These are phyloP conservation scores for Mesembrinibis cayennensis DNA, from an alignment of 2,113 vertebrate genomes.

Conservation along the genomic window DNA sequence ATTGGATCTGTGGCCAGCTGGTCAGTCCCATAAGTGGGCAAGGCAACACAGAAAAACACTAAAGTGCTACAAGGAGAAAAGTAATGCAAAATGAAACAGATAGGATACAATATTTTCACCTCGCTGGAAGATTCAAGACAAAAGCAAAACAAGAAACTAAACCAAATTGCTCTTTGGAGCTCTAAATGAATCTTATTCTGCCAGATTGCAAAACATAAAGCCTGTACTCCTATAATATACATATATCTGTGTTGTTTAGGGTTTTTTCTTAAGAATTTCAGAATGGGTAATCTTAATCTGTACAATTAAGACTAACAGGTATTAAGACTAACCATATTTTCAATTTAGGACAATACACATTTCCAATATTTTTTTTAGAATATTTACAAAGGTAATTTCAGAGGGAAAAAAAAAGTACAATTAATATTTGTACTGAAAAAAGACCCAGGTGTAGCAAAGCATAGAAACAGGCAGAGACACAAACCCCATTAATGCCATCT, in stretches of 20 bases:
- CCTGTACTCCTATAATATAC: not conserved
- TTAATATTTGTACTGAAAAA: not conserved
- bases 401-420: too few species aligned
- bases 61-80: not conserved
- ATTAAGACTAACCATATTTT: not conserved
- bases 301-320: not conserved
- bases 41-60: not conserved
- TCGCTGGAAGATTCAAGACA: not conserved
- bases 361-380: not conserved
- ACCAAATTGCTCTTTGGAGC: not conserved
- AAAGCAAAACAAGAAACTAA: not conserved
- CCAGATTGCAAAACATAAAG: not conserved
- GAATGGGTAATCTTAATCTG: not conserved
- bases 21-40: not conserved
- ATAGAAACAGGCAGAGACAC: not conserved
- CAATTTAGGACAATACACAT: not conserved
- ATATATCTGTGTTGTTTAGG: not conserved
- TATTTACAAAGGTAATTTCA: not conserved
- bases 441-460: not conserved
- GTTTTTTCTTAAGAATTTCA: not conserved
- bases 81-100: not conserved
- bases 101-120: not conserved
- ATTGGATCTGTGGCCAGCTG: not conserved
- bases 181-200: not conserved
- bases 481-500: not conserved